phyloP scores from a whole-genome alignment of 2,113 vertebrate species.

The Sitta europaea region DNA sequence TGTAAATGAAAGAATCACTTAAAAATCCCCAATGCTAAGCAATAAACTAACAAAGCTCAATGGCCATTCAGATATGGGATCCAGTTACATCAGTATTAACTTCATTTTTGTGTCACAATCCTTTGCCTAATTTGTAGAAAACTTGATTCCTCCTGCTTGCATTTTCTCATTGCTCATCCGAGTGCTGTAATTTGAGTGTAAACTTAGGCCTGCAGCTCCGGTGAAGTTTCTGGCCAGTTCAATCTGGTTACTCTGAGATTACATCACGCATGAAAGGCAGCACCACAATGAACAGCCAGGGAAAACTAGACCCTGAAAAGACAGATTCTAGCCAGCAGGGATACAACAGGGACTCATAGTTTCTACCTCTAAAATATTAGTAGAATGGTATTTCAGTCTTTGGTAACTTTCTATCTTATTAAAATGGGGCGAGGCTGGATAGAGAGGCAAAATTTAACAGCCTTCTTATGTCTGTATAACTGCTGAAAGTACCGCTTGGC shows the following conservation, averaged over 20 bases:
- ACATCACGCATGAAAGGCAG: slow-evolving; percentile 75
- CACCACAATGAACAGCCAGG: slow-evolving; percentile 26
- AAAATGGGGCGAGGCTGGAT: not conserved
- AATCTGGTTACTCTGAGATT: slow-evolving; percentile 83
- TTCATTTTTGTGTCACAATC: not conserved
- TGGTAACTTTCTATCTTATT: not conserved
- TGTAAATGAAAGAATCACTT: not conserved
- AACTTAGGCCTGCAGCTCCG: slow-evolving; percentile 78
- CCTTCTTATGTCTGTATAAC: not conserved
- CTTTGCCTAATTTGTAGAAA: not conserved
- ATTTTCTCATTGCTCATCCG: not conserved
- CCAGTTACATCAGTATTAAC: not conserved
- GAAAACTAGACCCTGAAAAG: not conserved
- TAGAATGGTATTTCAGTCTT: not conserved
- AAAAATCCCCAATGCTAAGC: not conserved
- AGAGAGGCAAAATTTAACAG: not conserved
- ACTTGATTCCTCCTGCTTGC: not conserved
- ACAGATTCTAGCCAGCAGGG: not conserved
- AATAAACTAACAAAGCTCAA: not conserved
- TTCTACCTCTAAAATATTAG: not conserved
- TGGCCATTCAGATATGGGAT: fast-evolving
- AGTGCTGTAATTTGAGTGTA: slow-evolving; percentile 75
- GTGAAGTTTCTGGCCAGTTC: slow-evolving; percentile 79
- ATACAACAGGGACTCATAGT: not conserved
- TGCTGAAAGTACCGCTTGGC: not conserved